phyloP scores from a whole-genome alignment of 2,113 vertebrate species.

The Chascanopsetta lugubris region DNA sequence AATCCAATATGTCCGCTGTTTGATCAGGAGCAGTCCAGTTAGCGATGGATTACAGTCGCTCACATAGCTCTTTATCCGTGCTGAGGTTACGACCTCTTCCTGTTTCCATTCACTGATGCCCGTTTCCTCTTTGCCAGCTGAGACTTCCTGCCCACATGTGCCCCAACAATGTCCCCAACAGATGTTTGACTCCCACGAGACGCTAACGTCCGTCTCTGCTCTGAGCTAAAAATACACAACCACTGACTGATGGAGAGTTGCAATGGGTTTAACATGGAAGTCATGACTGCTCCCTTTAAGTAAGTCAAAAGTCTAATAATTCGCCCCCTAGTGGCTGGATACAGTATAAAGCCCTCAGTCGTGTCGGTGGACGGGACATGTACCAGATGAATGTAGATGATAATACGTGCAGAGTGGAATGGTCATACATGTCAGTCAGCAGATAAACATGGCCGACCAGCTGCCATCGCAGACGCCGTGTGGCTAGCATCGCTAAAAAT shows the following conservation, averaged over 20 bases:
- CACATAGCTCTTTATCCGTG: slow-evolving; percentile 1
- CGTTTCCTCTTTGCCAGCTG: slow-evolving; percentile 67
- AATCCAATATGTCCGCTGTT: not conserved
- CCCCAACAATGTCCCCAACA: slow-evolving; percentile 47
- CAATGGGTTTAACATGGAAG: not conserved
- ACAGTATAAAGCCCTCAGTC: no score
- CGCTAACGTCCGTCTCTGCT: not conserved
- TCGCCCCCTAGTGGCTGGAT: no score
- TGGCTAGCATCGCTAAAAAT: not conserved
- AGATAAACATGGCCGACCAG: not conserved
- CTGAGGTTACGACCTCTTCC: slow-evolving; percentile 52
- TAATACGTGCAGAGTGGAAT: no score
- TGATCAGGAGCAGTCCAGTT: not conserved
- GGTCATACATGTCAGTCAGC: not conserved
- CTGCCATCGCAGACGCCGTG: not conserved
- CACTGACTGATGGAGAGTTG: not conserved
- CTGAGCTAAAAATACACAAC: not conserved
- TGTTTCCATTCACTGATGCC: slow-evolving; percentile 59
- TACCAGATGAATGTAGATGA: no score
- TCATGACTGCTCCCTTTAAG: no score
- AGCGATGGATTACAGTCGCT: no score
- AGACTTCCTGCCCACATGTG: slow-evolving; percentile 65
- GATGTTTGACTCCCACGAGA: slow-evolving; percentile 31
- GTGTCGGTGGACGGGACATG: no score
- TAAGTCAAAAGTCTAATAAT: no score